A percentile compares a stretch with the other conserved stretches of the same genome.
Evolutionary conservation across 2,113 vertebrate species (phyloP).

Genomic region (Siniperca knerii): DNA sequence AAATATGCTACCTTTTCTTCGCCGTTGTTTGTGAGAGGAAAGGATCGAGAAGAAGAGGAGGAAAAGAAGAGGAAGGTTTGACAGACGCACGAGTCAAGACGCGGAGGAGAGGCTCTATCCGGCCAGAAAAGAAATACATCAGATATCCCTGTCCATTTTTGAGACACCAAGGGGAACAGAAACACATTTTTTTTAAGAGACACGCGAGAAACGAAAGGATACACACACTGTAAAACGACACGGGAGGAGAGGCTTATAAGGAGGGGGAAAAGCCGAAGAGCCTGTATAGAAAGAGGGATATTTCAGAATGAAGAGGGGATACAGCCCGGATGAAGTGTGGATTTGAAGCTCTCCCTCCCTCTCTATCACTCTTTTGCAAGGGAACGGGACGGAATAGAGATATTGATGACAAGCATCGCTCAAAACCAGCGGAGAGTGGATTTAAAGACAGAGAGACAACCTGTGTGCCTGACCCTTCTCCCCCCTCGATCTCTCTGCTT

Average conservation of each 20-base stretch:
- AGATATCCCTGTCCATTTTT: slow-evolving; percentile 3
- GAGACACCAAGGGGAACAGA: not conserved
- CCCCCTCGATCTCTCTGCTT: slow-evolving; percentile 10
- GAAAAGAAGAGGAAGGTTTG: slow-evolving; percentile 37
- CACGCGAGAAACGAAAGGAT: not conserved
- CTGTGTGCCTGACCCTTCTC: slow-evolving; percentile 62
- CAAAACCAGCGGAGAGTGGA: slow-evolving; percentile 58
- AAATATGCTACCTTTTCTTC: slow-evolving; percentile 37
- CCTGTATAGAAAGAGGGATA: slow-evolving; percentile 3
- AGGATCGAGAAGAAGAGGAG: slow-evolving; percentile 7
- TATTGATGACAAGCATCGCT: slow-evolving; percentile 46
- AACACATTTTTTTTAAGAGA: slow-evolving; percentile 9
- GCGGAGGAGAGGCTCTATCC: slow-evolving; percentile 32
- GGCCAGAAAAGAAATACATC: slow-evolving; percentile 33
- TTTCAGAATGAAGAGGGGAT: slow-evolving; percentile 56
- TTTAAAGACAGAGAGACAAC: slow-evolving; percentile 68
- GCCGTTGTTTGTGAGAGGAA: slow-evolving; percentile 44
- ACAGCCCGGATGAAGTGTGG: slow-evolving; percentile 65
- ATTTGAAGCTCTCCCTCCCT: slow-evolving; percentile 58
- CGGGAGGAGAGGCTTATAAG: slow-evolving; percentile 23
- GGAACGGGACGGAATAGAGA: slow-evolving; percentile 62
- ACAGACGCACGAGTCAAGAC: slow-evolving; percentile 38
- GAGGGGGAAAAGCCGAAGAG: not conserved
- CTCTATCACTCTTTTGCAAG: slow-evolving; percentile 61
- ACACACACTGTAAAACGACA: slow-evolving; percentile 24